Base-by-base conservation (phyloP, 2,113 vertebrate species). In the Polypterus senegalus region DNA sequence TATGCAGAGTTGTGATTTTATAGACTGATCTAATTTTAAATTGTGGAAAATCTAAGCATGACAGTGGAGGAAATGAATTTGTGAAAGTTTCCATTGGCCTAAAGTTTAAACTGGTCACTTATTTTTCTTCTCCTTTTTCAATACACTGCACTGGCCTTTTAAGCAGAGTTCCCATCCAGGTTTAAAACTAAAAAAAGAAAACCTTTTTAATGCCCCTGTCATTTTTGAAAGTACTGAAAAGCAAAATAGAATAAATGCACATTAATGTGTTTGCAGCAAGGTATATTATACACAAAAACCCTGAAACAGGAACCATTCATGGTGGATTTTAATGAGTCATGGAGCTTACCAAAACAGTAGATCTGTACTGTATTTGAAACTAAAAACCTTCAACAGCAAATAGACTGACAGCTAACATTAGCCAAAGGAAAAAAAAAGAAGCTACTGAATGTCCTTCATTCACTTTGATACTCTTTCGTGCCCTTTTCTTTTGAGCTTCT, bases 401-500 rank as follows among this genome's bases (percentile, higher is more conserved):
- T 49, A 59, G n/a, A 53, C 48, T 57, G 56, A 57, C 7, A 52
- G 52, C 46, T 45, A 60, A 65, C 5, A 48, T 9, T 47, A 11
- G 27, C 9, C 7, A 8, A 10, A 57, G 7, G 49, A 11, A 4
- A 9, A 6, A n/a, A 27, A 27, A 27, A 27, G 27, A 45, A 6
- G 6, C n/a, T 47, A 27, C 47, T 48, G 8, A 51, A 27, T 48
- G 7, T 43, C 48, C 59, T 60, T 51, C 48, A 43, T 8, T 9
- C 54, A 49, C n/a, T n/a, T 65, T n/a, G 54, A 3, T 9, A n/a
- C 9, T 61, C 46, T 44, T 61, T 61, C 3, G 5, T 46, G 27
- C 5, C 69, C 72, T 78, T 71, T 70, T 69, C 67, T 74, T 73
- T 75, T 75, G 51, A 7, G 10, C 51, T 52, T 10, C 9, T 51